Percentiles rank a stretch among this genome's conserved stretches.
Conservation (phyloP, 2,888 invertebrate species). For the Nymphalis urticae region DNA sequence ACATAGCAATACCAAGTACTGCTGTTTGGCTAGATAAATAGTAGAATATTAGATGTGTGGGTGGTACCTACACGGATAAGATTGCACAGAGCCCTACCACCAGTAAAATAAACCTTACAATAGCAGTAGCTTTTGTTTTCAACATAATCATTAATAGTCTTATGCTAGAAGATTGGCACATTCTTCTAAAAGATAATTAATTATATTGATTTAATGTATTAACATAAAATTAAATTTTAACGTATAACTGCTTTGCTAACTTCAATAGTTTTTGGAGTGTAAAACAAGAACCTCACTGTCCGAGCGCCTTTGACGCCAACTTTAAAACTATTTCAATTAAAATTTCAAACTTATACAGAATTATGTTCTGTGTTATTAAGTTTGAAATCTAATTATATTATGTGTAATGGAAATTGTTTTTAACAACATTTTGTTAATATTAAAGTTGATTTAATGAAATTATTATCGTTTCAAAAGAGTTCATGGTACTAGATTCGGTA, state of each 20-base stretch:
- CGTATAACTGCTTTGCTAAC: slow-evolving; percentile 9
- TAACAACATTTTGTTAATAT: background rate
- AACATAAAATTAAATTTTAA: slow-evolving; percentile 5
- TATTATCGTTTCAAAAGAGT: no score
- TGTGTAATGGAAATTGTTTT: slow-evolving; percentile 10
- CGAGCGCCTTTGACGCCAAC: slow-evolving; percentile 39
- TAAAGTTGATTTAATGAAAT: no score
- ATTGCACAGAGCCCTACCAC: no score
- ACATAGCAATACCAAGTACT: no score
- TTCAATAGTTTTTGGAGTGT: slow-evolving; percentile 22
- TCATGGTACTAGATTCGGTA: no score
- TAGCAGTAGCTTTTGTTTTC: no score
- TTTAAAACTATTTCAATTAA: slow-evolving; percentile 43
- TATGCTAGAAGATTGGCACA: no score
- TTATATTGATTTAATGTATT: background rate
- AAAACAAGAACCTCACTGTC: slow-evolving; percentile 29
- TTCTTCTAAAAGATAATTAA: background rate
- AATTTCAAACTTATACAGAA: slow-evolving; percentile 43
- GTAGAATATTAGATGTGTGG: no score
- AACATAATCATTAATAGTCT: no score
- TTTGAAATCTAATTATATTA: slow-evolving; percentile 23
- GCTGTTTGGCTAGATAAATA: no score
- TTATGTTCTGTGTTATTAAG: slow-evolving; percentile 23
- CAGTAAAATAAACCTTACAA: no score
- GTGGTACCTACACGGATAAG: no score